A percentile compares a stretch with the other conserved stretches of the same genome.
Evolutionary conservation across 1,140 invertebrate species (phyloP).

Genomic region (Formica exsecta): DNA sequence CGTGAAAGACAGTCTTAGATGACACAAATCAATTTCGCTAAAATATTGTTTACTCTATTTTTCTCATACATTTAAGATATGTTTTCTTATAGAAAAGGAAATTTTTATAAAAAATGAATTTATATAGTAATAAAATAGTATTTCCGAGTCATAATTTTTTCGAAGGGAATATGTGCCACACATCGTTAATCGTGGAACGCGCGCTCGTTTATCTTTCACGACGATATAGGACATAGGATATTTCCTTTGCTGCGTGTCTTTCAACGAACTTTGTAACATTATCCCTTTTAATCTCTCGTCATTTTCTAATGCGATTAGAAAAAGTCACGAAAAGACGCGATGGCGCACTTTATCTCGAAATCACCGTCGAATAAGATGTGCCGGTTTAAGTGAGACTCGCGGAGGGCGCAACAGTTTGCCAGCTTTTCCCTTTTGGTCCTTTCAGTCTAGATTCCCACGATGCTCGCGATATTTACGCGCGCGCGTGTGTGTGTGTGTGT

Average conservation of each 20-base stretch:
- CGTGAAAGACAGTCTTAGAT: neutral
- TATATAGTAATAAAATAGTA: neutral
- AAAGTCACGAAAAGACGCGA: neutral
- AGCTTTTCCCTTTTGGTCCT: slow-evolving; percentile 57
- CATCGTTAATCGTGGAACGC: neutral
- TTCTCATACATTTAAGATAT: neutral
- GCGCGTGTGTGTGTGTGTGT: neutral
- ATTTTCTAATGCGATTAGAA: neutral
- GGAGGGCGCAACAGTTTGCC: slow-evolving; percentile 68
- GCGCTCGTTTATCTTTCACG: neutral
- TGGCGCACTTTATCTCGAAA: neutral
- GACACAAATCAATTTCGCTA: neutral
- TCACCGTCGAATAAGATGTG: neutral
- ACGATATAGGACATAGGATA: neutral
- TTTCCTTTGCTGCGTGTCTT: neutral
- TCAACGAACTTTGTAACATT: neutral
- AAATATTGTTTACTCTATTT: neutral
- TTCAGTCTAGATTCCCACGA: slow-evolving; percentile 18
- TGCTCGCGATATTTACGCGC: slow-evolving; percentile 23
- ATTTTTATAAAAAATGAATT: neutral
- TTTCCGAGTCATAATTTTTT: neutral
- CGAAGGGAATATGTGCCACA: neutral
- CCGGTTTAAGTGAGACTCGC: slow-evolving; percentile 38
- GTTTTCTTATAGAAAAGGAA: neutral
- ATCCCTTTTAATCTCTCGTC: neutral